Base-by-base conservation (phyloP, 2,113 vertebrate species). In the Phoenicopterus ruber region DNA sequence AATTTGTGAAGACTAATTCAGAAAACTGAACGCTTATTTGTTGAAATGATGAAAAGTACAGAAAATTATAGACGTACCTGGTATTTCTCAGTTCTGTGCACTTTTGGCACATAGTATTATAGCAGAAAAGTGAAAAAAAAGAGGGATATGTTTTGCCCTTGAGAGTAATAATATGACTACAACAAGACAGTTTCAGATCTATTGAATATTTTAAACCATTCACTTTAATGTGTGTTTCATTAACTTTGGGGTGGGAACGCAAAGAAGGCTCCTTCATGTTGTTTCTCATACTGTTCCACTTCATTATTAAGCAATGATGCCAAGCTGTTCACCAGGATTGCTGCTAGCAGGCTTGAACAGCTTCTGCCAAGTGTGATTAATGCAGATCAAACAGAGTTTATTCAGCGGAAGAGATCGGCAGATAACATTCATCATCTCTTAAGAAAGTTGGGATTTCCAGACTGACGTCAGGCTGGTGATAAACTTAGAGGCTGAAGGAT, bases 321-420 rank as follows among this genome's bases (percentile, higher is more conserved):
- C 97, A 98, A 97, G 96, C 87, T 97, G 96, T 96, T 97, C 96
- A 97, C 96, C 80, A 95, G 97, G 93, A 97, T 94, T 98, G 92
- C 93, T 97, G 96, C 91, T 96, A 97, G 97, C 95, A 97, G 93
- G 91, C 88, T 98, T 95, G 96, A 97, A 96, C 94, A 97, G 94
- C 54, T 73, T 96, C 97, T 98, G 97, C 97, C 97, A 98, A 97
- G 95, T 97, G 94, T 98, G 98, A 98, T 98, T 98, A 98, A 98
- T 98, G 97, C 94, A 96, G 97, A 97, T 98, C 97, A 98, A 97
- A 97, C 40, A 50, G 96, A 97, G 97, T 97, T 98, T 98, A 97
- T 97, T 97, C 98, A 97, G 94, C 47, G n/a, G 96, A 93, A 95
- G 95, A 98, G 97, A 98, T 94, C 97, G 98, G 96, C 97, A 98